Percentiles rank a stretch among this genome's conserved stretches.
These are phyloP conservation scores for Saturnia pavonia DNA, from an alignment of 2,888 invertebrate genomes.

Conservation along the genomic window DNA sequence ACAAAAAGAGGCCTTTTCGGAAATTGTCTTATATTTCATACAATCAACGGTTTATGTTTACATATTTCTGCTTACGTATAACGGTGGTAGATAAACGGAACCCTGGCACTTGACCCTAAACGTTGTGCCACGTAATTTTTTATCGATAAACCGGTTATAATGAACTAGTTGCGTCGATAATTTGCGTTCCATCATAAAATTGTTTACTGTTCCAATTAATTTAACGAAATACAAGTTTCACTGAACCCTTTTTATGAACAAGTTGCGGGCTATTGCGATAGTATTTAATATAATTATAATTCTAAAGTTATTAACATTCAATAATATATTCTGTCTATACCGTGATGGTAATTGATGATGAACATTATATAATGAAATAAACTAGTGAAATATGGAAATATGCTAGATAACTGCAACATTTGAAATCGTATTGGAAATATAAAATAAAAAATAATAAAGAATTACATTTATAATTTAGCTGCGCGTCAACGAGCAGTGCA, in stretches of 20 bases:
- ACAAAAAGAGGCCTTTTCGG: neutral
- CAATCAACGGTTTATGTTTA: conserved; percentile 23
- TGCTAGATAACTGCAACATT: too few species aligned
- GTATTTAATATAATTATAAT: too few species aligned
- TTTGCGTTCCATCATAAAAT: neutral
- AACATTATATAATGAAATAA: too few species aligned
- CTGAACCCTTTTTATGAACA: neutral
- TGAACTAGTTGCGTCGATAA: conserved; percentile 9
- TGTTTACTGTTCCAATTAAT: neutral
- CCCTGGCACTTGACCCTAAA: conserved; percentile 39
- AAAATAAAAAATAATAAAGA: neutral
- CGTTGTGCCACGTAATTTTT: conserved; percentile 28
- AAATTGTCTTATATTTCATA: neutral
- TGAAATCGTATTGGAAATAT: neutral
- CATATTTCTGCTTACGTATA: conserved; percentile 26
- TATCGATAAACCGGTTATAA: conserved; percentile 29
- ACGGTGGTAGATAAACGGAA: conserved; percentile 29
- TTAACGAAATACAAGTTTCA: neutral
- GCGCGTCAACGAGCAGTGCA: too few species aligned
- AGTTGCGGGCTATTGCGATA: neutral
- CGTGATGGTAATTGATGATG: too few species aligned
- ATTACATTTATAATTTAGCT: too few species aligned
- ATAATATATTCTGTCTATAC: too few species aligned
- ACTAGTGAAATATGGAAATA: too few species aligned
- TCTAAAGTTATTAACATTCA: too few species aligned